phyloP scores from a whole-genome alignment of 2,888 invertebrate genomes.

The Cosmia pyralina region DNA sequence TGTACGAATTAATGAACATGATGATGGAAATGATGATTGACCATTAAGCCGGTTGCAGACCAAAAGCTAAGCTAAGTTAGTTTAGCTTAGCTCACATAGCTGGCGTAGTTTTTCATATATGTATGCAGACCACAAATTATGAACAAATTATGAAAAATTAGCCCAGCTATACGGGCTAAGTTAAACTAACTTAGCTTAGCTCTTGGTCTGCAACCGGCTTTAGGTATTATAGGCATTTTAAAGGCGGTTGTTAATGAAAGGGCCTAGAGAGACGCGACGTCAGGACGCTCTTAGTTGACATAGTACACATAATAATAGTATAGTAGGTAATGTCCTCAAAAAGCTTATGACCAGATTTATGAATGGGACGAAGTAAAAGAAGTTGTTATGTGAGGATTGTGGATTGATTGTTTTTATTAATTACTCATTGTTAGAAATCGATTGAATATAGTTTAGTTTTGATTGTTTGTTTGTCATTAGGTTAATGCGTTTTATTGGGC shows the following conservation, averaged over 20 bases:
- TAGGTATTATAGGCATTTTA: not conserved
- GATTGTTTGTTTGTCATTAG: conserved; percentile 25
- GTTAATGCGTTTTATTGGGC: conserved; percentile 39
- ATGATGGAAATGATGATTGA: not conserved
- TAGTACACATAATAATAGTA: too few species aligned
- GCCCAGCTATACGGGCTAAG: too few species aligned
- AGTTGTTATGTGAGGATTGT: not conserved
- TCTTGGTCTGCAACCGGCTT: too few species aligned
- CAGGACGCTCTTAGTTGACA: not conserved
- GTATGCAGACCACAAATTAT: too few species aligned
- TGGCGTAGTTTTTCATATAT: too few species aligned
- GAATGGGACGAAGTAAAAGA: not conserved
- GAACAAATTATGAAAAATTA: too few species aligned
- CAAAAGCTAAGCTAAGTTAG: too few species aligned
- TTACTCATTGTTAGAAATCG: conserved; percentile 31
- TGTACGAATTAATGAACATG: not conserved
- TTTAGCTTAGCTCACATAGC: too few species aligned
- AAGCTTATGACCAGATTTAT: not conserved
- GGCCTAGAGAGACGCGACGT: too few species aligned
- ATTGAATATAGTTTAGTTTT: conserved; percentile 18
- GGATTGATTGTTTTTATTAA: conserved; percentile 2
- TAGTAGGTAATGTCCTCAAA: too few species aligned
- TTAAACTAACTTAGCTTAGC: too few species aligned
- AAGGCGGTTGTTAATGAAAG: not conserved
- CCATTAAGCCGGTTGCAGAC: too few species aligned